Evolutionary conservation across 2,888 invertebrate species (phyloP).

Genomic region (Athripsodes cinereus): DNA sequence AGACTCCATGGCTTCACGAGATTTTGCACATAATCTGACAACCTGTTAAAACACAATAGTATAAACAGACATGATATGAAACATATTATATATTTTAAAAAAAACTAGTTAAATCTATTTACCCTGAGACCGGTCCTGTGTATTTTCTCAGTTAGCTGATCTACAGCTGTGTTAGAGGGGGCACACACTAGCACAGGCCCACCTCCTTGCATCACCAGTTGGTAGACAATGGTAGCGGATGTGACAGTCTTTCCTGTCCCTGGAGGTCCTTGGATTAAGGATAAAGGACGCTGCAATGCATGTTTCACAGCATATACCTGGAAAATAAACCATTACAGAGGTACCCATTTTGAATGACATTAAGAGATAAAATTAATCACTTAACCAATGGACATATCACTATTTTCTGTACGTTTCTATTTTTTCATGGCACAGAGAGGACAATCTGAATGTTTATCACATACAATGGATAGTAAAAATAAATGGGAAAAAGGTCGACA

Average conservation of each 20-base stretch:
- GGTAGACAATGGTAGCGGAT: slow-evolving; percentile 98
- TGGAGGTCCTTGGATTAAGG: slow-evolving; percentile 95
- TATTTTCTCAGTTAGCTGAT: slow-evolving; percentile 98
- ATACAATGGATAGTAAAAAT: too few species aligned
- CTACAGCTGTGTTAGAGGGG: slow-evolving; percentile 98
- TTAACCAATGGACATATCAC: background rate
- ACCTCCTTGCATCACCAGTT: slow-evolving; percentile 89
- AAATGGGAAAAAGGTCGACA: too few species aligned
- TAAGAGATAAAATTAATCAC: slow-evolving; percentile 1
- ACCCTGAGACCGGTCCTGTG: slow-evolving; percentile 92
- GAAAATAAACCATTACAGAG: slow-evolving; percentile 20
- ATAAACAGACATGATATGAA: too few species aligned
- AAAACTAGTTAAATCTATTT: background rate
- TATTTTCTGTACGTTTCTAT: background rate
- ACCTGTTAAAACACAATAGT: slow-evolving; percentile 31
- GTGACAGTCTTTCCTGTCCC: slow-evolving; percentile 99
- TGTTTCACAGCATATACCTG: slow-evolving; percentile 96
- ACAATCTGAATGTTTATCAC: too few species aligned
- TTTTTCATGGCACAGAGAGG: too few species aligned
- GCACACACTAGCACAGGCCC: slow-evolving; percentile 97
- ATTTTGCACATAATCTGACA: slow-evolving; percentile 94
- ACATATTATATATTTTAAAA: too few species aligned
- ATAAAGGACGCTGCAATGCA: slow-evolving; percentile 91
- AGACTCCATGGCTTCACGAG: slow-evolving; percentile 96
- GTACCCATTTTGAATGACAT: background rate